phyloP scores from a whole-genome alignment of 2,113 vertebrate species.

The Nettapus auritus region DNA sequence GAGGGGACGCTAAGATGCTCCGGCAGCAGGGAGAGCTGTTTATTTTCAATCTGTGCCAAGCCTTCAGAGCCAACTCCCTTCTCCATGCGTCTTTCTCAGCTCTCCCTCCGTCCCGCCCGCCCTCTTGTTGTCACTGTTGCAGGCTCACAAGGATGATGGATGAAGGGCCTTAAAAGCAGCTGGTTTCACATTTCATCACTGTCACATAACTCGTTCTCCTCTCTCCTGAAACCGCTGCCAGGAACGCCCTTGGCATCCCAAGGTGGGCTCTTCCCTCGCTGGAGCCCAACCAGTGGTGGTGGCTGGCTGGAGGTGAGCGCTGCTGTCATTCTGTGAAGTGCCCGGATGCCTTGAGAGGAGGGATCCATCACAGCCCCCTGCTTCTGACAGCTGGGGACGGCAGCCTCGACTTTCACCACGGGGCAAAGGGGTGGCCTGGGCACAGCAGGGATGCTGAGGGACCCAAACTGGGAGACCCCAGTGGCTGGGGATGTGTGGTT shows the following conservation, averaged over 20 bases:
- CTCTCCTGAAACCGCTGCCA: slow-evolving; percentile 26
- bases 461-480: not conserved
- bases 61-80: not conserved
- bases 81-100: not conserved
- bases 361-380: not conserved
- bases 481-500: not conserved
- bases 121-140: slow-evolving; percentile 36
- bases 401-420: fast-evolving
- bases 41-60: not conserved
- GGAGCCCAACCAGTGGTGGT: not conserved
- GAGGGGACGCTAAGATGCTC: not conserved
- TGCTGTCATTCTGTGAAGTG: not conserved
- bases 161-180: slow-evolving; percentile 58
- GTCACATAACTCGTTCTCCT: slow-evolving; percentile 29
- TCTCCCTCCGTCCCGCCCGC: not conserved
- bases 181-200: slow-evolving; percentile 58
- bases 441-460: not conserved
- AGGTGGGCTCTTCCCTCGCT: not conserved
- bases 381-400: not conserved
- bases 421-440: not conserved
- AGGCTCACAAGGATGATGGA: slow-evolving; percentile 52
- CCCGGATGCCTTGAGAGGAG: not conserved
- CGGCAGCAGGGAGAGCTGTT: not conserved
- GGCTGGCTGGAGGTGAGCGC: not conserved
- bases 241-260: slow-evolving; percentile 46